Evolutionary conservation across 2,888 invertebrate species (phyloP).

Genomic region (Drosophila parthenogenetica): DNA sequence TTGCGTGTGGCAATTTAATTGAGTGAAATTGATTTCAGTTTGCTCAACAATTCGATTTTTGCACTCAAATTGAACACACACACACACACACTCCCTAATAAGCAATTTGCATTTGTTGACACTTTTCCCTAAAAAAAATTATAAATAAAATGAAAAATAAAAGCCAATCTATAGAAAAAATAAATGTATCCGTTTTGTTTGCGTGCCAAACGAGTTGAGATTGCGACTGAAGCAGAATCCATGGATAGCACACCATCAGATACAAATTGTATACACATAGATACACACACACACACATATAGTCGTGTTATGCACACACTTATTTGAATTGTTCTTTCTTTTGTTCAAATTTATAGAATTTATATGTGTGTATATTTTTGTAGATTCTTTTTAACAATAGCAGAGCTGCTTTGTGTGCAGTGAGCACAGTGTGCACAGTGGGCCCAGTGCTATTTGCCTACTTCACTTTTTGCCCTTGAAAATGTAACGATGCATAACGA

Average conservation of each 20-base stretch:
- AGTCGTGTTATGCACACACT: not conserved
- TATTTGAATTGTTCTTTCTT: slow-evolving; percentile 59
- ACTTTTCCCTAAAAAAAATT: slow-evolving; percentile 8
- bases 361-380: slow-evolving; percentile 2
- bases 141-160: not conserved
- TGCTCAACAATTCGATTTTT: slow-evolving; percentile 54
- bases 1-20: slow-evolving; percentile 61
- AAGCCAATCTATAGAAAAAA: not conserved
- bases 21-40: slow-evolving; percentile 77
- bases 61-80: slow-evolving; percentile 50
- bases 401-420: slow-evolving; percentile 22
- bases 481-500: slow-evolving; percentile 24
- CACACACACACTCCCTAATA: slow-evolving; percentile 13
- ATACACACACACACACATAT: slow-evolving; percentile 20
- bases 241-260: slow-evolving; percentile 8
- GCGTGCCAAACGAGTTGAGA: slow-evolving; percentile 65
- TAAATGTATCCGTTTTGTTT: slow-evolving; percentile 42
- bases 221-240: slow-evolving; percentile 58
- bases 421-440: slow-evolving; percentile 57
- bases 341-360: slow-evolving; percentile 55
- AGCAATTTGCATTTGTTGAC: slow-evolving; percentile 46
- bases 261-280: slow-evolving; percentile 19
- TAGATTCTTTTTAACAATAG: slow-evolving; percentile 35
- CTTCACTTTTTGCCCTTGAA: slow-evolving; percentile 26
- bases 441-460: slow-evolving; percentile 11